Base-by-base conservation (phyloP, 2,888 invertebrate species). In the Mesochorus sp. region DNA sequence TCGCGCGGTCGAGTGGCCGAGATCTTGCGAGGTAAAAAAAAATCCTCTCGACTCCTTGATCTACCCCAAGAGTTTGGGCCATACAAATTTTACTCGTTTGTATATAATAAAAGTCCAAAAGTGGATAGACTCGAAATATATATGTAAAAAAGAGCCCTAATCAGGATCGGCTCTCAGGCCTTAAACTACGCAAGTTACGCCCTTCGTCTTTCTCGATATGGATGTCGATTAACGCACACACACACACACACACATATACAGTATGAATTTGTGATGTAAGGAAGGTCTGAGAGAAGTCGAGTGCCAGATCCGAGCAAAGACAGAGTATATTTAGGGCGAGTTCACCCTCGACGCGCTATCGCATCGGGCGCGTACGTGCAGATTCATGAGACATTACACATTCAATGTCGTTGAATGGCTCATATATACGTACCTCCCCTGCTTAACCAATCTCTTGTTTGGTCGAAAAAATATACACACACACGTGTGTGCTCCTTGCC, bases 11-110 rank as follows among this genome's bases (percentile, higher is more conserved):
- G 87, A 88, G 87, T 88, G 85, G 79, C 62, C 76, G 62, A 55
- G 53, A 74, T 75, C 53, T 75, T 67, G 53, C 42, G n/a, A 68
- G 24, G 34, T 21, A 49, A 21, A 37, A 49, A 12, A 61, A 12
- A n/a, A 39, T 31, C 17, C 61, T 49, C 47, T 82, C 85, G 85
- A 86, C 88, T 88, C 85, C 88, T 88, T 85, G 89, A 88, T 88
- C 87, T 88, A 86, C 85, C 88, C 86, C 82, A 85, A 86, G 82
- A 82, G 83, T 88, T 83, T 83, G 79, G 80, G 80, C 82, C 79
- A 81, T 44, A 62, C n/a, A 12, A 28, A 19, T n/a, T 3, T 5
- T 1, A 14, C 14, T 28, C n/a, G n/a, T n/a, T n/a, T n/a, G n/a
- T n/a, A n/a, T n/a, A n/a, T n/a, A n/a, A n/a, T n/a, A n/a, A n/a